Percentiles rank a stretch among this genome's conserved stretches.
phyloP scores from a whole-genome alignment of 2,888 invertebrate species.

The Prosapia bicincta region DNA sequence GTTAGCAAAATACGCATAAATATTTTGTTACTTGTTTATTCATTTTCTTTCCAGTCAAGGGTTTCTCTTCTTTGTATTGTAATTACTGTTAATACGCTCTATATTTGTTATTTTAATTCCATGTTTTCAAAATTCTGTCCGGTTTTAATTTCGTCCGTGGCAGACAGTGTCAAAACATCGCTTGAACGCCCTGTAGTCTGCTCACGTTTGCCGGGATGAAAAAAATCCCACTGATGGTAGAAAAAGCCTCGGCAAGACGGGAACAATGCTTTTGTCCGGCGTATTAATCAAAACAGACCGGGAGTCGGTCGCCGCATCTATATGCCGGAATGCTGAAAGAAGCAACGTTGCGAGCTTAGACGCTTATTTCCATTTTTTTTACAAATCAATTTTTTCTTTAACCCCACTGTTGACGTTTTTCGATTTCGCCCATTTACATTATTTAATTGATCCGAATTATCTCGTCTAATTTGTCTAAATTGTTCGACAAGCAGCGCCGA shows the following conservation, averaged over 20 bases:
- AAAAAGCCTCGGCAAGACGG: neutral
- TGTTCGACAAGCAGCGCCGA: neutral
- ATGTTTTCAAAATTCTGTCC: too few relatives aligned
- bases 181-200: neutral
- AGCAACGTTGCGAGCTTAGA: neutral
- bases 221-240: neutral
- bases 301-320: constrained; percentile 11
- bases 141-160: too few relatives aligned
- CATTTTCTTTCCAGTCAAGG: too few relatives aligned
- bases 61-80: too few relatives aligned
- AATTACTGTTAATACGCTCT: too few relatives aligned
- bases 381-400: neutral
- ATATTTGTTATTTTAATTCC: too few relatives aligned
- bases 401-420: neutral
- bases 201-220: neutral
- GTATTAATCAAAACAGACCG: constrained; percentile 23
- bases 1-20: too few relatives aligned
- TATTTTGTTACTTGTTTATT: too few relatives aligned
- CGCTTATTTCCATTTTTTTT: neutral
- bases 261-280: constrained; percentile 3
- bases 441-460: neutral
- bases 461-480: neutral
- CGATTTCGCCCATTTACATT: neutral
- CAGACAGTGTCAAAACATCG: neutral
- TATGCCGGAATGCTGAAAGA: constrained; percentile 19